These are phyloP conservation scores for Phenganax subtilis DNA, from an alignment of 92 coral and sea anemone species.

Conservation along the genomic window DNA sequence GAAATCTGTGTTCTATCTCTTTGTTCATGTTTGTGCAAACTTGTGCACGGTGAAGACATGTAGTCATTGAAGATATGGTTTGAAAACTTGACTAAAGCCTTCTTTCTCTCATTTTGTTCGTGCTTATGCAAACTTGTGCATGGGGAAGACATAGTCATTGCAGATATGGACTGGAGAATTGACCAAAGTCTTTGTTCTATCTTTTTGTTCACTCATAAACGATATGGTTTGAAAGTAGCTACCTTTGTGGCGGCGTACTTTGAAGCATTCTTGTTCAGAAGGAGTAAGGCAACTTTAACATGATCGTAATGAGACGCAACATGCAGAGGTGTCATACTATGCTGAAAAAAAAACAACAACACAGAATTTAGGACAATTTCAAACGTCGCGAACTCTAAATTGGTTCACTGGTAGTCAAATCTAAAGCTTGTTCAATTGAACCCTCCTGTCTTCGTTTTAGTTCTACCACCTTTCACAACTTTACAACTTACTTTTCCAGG, in stretches of 20 bases:
- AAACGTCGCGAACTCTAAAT: background rate
- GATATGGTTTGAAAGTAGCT: constrained; percentile 47
- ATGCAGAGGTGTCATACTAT: constrained; percentile 91
- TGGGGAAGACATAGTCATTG: no score
- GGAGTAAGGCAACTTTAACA: constrained; percentile 72
- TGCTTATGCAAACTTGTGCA: no score
- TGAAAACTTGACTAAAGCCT: no score
- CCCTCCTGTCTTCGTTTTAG: background rate
- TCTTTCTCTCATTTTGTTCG: no score
- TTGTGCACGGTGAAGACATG: no score
- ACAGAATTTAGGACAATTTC: background rate
- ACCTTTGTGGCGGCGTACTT: constrained; percentile 91
- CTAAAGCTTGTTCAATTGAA: background rate
- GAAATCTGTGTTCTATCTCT: no score
- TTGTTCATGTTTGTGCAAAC: no score
- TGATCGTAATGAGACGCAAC: constrained; percentile 92
- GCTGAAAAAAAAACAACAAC: constrained; percentile 42
- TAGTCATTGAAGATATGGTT: no score
- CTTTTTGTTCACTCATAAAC: no score
- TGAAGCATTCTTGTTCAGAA: constrained; percentile 71
- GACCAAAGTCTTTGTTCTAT: background rate
- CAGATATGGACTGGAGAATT: background rate
- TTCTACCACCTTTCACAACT: no score
- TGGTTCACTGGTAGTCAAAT: background rate
- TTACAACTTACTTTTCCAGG: constrained; percentile 73